Percentiles rank a stretch among this genome's conserved stretches.
Conservation (phyloP, 2,888 invertebrate species). For the Cistogaster globosa region DNA sequence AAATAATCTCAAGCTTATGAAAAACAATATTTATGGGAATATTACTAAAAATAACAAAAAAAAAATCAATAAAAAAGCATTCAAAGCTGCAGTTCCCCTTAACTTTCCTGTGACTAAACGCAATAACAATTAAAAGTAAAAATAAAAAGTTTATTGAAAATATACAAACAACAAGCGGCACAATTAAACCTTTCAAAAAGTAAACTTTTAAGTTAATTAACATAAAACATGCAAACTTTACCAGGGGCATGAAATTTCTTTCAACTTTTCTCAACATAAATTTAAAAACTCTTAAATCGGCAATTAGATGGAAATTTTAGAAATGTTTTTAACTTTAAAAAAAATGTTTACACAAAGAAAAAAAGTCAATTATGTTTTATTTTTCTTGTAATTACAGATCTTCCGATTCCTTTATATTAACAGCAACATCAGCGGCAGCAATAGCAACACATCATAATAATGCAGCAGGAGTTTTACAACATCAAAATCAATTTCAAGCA, state of each 20-base stretch:
- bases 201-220: constrained; percentile 67
- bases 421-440: constrained; percentile 69
- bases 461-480: constrained; percentile 56
- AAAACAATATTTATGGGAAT: no score
- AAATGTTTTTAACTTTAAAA: background rate
- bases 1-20: no score
- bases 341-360: background rate
- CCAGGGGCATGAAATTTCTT: background rate
- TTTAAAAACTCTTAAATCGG: background rate
- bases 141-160: constrained; percentile 52
- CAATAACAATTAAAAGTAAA: background rate
- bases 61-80: background rate
- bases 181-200: constrained; percentile 41
- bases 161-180: background rate
- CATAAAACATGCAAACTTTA: constrained; percentile 70
- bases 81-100: background rate
- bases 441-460: constrained; percentile 64
- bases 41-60: background rate
- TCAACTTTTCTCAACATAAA: constrained; percentile 9
- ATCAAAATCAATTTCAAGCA: constrained; percentile 73
- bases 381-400: constrained; percentile 73
- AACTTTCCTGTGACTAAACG: constrained; percentile 11
- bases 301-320: background rate
- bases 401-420: constrained; percentile 70
- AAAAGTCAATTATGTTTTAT: no score